phyloP scores from a whole-genome alignment of 2,888 invertebrate genomes.

The Agrotis clavis region DNA sequence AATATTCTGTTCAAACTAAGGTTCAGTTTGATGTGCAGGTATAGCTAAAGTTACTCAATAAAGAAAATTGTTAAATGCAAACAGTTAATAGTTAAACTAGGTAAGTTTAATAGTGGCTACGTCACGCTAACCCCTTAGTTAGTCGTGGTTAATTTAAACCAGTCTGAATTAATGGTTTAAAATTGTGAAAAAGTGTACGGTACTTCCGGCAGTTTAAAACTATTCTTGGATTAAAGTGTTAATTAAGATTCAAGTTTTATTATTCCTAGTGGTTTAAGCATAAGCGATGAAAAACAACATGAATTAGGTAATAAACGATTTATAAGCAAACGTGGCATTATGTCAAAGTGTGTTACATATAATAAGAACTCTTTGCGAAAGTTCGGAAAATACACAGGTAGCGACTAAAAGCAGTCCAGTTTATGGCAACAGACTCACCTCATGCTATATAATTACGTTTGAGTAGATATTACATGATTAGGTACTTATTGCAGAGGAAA shows the following conservation, averaged over 20 bases:
- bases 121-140: constrained; percentile 49
- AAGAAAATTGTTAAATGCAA: constrained; percentile 35
- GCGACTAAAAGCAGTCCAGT: too few relatives aligned
- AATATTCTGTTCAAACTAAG: fast-evolving
- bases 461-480: too few relatives aligned
- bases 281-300: not conserved
- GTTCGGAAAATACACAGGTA: too few relatives aligned
- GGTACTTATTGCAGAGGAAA: too few relatives aligned
- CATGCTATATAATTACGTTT: too few relatives aligned
- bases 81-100: constrained; percentile 41
- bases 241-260: constrained; percentile 6
- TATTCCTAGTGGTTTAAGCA: not conserved
- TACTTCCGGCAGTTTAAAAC: constrained; percentile 9
- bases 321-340: too few relatives aligned
- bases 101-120: constrained; percentile 10
- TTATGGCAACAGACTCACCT: too few relatives aligned
- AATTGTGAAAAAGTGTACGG: constrained; percentile 18
- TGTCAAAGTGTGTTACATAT: too few relatives aligned
- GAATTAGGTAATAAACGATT: too few relatives aligned
- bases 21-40: constrained; percentile 19
- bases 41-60: not conserved
- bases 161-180: constrained; percentile 1
- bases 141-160: constrained; percentile 40
- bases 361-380: too few relatives aligned
- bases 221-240: constrained; percentile 24